Conservation (phyloP, 2,797 vertebrate genomes). For the Hoplostethus mediterraneus region DNA sequence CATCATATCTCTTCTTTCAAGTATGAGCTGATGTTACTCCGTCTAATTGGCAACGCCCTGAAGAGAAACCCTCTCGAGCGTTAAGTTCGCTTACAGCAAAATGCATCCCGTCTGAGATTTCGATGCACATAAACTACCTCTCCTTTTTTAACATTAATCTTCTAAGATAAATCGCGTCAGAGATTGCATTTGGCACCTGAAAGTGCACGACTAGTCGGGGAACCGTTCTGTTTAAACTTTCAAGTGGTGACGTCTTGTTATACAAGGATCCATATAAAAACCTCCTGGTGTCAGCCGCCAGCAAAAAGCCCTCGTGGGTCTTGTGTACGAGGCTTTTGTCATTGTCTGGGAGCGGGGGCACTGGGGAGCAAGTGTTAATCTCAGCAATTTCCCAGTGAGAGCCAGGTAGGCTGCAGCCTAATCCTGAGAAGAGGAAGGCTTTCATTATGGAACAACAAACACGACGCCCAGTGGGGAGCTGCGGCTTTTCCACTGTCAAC, state of each 20-base stretch:
- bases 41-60: neutral
- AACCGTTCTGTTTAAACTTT: constrained; percentile 35
- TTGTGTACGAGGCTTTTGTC: constrained; percentile 57
- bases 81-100: too few species aligned
- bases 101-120: constrained; percentile 15
- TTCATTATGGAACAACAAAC: constrained; percentile 72
- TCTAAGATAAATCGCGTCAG: constrained; percentile 26
- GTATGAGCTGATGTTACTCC: too few species aligned
- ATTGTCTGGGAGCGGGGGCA: constrained; percentile 40
- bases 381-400: constrained; percentile 63
- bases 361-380: constrained; percentile 62
- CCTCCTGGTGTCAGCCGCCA: constrained; percentile 54
- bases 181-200: neutral
- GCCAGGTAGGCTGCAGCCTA: constrained; percentile 65
- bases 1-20: neutral
- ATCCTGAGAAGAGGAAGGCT: constrained; percentile 64
- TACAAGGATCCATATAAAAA: constrained; percentile 31
- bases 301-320: constrained; percentile 46
- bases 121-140: neutral
- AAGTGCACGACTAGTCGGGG: constrained; percentile 10
- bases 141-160: constrained; percentile 21
- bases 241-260: constrained; percentile 39
- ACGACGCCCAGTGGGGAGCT: constrained; percentile 55
- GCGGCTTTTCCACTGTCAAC: constrained; percentile 49
- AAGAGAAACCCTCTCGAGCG: neutral